Evolutionary conservation across 2,888 invertebrate species (phyloP).

Genomic region (Chymomyza procnemis): DNA sequence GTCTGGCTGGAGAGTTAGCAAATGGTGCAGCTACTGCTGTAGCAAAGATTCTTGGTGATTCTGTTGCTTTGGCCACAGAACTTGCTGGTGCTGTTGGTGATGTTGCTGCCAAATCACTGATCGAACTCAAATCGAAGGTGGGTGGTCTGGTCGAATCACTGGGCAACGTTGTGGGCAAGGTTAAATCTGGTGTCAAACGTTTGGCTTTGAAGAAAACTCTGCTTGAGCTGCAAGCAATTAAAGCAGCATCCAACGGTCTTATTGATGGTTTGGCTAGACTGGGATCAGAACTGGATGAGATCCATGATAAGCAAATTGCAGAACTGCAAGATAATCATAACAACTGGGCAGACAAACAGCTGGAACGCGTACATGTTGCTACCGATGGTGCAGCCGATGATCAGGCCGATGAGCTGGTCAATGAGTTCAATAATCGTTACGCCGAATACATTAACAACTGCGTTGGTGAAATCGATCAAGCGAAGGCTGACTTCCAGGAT

Average conservation of each 20-base stretch:
- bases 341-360: slow-evolving; percentile 25
- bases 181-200: slow-evolving; percentile 4
- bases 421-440: slow-evolving; percentile 11
- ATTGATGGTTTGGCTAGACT: slow-evolving; percentile 6
- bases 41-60: background rate
- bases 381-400: slow-evolving; percentile 21
- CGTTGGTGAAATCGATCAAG: slow-evolving; percentile 14
- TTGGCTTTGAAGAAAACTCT: slow-evolving; percentile 13
- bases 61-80: background rate
- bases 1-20: background rate
- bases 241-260: background rate
- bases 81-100: slow-evolving; percentile 17
- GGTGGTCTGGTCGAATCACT: background rate
- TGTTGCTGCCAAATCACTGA: background rate
- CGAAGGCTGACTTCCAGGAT: slow-evolving; percentile 9
- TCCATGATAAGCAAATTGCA: background rate
- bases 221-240: slow-evolving; percentile 1
- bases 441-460: slow-evolving; percentile 14
- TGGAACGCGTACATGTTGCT: slow-evolving; percentile 17
- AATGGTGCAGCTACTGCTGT: slow-evolving; percentile 13
- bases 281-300: background rate
- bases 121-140: background rate
- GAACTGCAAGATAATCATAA: slow-evolving; percentile 6
- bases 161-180: background rate
- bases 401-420: slow-evolving; percentile 15